Base-by-base conservation (phyloP, 2,797 vertebrate species). In the Pygocentrus nattereri region DNA sequence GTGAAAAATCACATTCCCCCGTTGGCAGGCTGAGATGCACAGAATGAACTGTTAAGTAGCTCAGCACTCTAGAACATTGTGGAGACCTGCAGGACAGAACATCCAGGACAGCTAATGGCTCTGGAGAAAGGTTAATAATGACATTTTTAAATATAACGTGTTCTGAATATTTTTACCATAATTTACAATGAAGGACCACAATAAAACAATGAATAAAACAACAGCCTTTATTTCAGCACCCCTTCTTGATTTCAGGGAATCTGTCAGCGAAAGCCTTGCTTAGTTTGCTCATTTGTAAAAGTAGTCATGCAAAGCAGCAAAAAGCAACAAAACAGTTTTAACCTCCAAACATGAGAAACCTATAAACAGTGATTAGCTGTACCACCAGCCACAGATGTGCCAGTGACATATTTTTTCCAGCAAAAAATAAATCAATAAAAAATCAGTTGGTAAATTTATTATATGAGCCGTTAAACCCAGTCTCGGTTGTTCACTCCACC, bases 151-250 rank as follows among this genome's bases (percentile, higher is more conserved):
- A 13, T 44, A 10, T 1, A 70, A n/a, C n/a, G 4, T 25, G 68
- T 7, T 23, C 44, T 27, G 68, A 70, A 25, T 27, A 49, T 27
- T 10, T 15, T 6, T 70, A 27, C 13, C 34, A 15, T 70, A 41
- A 70, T 25, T 49, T 70, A 18, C 7, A 70, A 47, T 10, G 23
- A 44, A 41, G 68, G 5, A 8, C 13, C 16, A 31, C 0, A 62
- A 62, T 30, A 18, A 30, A 62, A 27, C n/a, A 70, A 70, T 70
- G 44, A 68, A 41, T 49, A 44, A 47, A 47, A 47, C n/a, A 69
- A 18, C 41, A 69, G n/a, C 0, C 34, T 25, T 49, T 49, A n/a
- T 25, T 4, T n/a, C 50, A 23, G 11, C 21, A 8, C 19, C 19
- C 18, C 7, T 1, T 44, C 19, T 23, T 44, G 7, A 1, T 23